Evolutionary conservation across 2,797 vertebrate genomes (phyloP).

Genomic region (Muscicapa striata): DNA sequence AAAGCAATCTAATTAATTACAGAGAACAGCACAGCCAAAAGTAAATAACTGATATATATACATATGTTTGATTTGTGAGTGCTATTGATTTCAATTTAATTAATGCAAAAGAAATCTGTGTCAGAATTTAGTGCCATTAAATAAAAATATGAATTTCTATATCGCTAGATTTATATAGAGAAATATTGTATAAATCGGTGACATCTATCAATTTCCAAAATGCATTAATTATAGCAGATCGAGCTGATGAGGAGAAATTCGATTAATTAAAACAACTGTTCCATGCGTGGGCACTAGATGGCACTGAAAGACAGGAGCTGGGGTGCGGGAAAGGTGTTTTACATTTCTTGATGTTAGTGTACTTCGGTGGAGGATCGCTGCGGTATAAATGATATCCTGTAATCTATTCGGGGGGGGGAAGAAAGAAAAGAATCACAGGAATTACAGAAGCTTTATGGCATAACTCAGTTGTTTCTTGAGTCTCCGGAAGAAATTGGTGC

Average conservation of each 20-base stretch:
- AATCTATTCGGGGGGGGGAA: not conserved
- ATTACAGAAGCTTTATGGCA: not conserved
- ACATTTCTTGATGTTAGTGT: not conserved
- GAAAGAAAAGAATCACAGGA: not conserved
- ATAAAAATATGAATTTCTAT: not conserved
- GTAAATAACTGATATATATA: not conserved
- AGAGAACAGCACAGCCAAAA: not conserved
- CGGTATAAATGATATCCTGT: not conserved
- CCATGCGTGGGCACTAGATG: not conserved
- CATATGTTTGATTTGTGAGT: not conserved
- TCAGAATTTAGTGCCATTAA: not conserved
- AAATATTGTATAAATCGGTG: not conserved
- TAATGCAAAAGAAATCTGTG: not conserved
- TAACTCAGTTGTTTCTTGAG: not conserved
- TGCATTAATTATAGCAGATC: not conserved
- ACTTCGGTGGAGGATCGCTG: not conserved
- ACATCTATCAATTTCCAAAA: not conserved
- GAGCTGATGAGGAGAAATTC: not conserved
- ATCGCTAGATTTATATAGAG: not conserved
- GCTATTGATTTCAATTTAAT: not conserved
- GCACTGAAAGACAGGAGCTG: constrained; percentile 27
- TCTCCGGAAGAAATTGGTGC: not conserved
- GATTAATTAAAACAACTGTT: not conserved
- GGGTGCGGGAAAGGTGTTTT: not conserved
- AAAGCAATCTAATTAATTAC: not conserved